Evolutionary conservation across 2,888 invertebrate genomes (phyloP), one percentile per base, ranked within the genome.

Genomic region (Ophraella communa): DNA sequence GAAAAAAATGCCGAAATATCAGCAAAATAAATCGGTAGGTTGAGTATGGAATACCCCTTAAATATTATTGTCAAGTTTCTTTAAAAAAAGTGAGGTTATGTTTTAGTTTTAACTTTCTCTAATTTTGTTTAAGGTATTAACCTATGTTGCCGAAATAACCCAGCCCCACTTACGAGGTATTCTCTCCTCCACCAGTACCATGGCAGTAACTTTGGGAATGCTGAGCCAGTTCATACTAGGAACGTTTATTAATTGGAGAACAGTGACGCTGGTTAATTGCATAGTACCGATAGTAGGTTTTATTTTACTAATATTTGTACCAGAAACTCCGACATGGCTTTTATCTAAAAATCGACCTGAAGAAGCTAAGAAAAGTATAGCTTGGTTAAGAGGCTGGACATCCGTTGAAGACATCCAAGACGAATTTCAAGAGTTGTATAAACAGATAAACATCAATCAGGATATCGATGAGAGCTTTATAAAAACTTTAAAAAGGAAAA

Each of bases 271-370:
- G 1, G 82, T 91, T 68, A 91, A 89, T 75, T 84, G 89, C n/a
- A 76, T 81, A 0, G 87, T 90, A 72, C 90, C 92, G 35, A 83
- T 88, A 61, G 69, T 88, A 2, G 87, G 91, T 11, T 87, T 91
- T 47, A 71, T 87, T 1, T 85, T 88, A 0, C 82, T 94, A 8
- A 89, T 85, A 72, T 87, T 92, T 76, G 88, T 94, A 3, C 94
- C 94, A 0, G 94, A 94, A 80, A 92, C 91, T 71, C 93, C 94
- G 0, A 88, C 91, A 71, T 94, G 93, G 93, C 82, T 93, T 53
- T 87, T 92, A 54, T 86, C 89, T 0, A 88, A 87, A 75, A 87
- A 88, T 65, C 86, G 89, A 8, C 77, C 86, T 20, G 83, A 85
- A 2, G 91, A 91, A 23, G 91, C 93, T 0, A 87, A 87, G 69